Percentiles rank a stretch among this genome's conserved stretches.
These are phyloP conservation scores for Trissolcus basalis DNA, from an alignment of 1,140 invertebrate genomes.

Conservation along the genomic window DNA sequence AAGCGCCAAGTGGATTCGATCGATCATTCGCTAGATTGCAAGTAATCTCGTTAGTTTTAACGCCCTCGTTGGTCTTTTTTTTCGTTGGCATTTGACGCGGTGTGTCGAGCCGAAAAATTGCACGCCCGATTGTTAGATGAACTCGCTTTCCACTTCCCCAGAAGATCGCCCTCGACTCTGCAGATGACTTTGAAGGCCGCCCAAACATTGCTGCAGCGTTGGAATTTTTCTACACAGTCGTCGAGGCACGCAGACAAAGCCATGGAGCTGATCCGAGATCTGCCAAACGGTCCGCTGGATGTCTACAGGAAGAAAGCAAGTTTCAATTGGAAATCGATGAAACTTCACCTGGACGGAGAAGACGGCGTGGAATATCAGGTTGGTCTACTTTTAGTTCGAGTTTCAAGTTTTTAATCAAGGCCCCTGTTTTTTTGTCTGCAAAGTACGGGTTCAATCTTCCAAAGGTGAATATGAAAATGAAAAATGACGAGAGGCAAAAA, in stretches of 20 bases:
- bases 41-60: no score
- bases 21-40: no score
- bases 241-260: conserved; percentile 26
- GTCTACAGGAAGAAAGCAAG: conserved; percentile 84
- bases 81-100: neutral
- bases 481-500: no score
- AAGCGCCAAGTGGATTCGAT: no score
- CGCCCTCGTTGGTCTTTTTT: no score
- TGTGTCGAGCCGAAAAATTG: no score
- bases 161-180: no score
- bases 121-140: neutral
- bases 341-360: conserved; percentile 82
- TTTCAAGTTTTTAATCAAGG: no score
- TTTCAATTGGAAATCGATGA: conserved; percentile 90
- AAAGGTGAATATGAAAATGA: no score
- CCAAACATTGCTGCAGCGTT: neutral
- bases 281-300: conserved; percentile 84
- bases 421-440: no score
- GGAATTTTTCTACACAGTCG: neutral
- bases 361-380: conserved; percentile 79
- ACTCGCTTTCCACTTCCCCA: neutral
- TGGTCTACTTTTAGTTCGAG: conserved; percentile 35
- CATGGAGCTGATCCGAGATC: conserved; percentile 73
- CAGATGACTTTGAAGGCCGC: no score
- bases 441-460: no score